Evolutionary conservation across 2,797 vertebrate genomes (phyloP), one percentile per base, ranked within the genome.

Genomic region (Muscicapa comitata): DNA sequence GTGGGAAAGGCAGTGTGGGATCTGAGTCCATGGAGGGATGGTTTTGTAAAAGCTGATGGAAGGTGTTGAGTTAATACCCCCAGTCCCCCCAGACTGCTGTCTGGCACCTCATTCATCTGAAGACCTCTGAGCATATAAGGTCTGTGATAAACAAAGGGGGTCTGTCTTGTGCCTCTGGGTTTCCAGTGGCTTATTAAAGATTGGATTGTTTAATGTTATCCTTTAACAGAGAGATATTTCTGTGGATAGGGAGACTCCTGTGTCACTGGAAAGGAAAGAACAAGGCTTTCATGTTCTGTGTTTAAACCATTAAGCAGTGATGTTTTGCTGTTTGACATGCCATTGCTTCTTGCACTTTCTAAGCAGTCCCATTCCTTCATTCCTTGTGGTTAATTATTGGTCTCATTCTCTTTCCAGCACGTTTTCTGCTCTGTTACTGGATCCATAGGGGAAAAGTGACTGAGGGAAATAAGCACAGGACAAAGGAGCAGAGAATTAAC

Each of bases 401-500:
- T 84, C 87, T 96, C 54, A 18, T 95, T 86, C 48, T 89, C 72
- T 95, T 97, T 95, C 63, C 11, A 4, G 93, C 97, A 92, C 93
- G 93, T 97, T 96, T 43, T 90, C 82, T 86, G 33, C 71, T 92
- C 95, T 97, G 95, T 97, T 97, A 97, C 96, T 95, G 96, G 86
- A 97, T 98, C 94, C n/a, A 12, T n/a, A 88, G 86, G 84, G 84
- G 89, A 70, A 97, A 97, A 92, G 67, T 63, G 54, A 96, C 90
- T 77, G 67, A 92, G 93, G 95, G 96, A 98, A 93, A 94, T 96
- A 95, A 89, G 95, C 57, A 38, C 97, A 96, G 97, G 98, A 98
- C 97, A 98, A 97, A 97, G 97, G 95, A 97, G 96, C 97, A 96
- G 94, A 96, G 97, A 97, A 98, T 98, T 98, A 98, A 98, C 96